phyloP scores from a whole-genome alignment of 2,113 vertebrate species.

The Campylomormyrus numenius region DNA sequence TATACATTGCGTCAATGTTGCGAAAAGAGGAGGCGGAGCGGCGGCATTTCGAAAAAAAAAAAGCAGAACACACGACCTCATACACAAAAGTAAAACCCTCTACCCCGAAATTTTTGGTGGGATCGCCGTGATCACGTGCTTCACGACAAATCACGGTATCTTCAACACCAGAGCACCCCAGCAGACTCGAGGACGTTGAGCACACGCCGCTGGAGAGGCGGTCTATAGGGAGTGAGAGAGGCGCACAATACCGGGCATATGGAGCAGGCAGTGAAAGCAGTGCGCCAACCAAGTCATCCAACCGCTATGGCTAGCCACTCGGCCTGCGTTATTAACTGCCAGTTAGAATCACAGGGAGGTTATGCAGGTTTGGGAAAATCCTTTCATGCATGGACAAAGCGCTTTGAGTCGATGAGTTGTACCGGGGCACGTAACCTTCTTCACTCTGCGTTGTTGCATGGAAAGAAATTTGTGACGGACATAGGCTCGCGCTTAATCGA shows the following conservation, averaged over 20 bases:
- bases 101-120: slow-evolving; percentile 38
- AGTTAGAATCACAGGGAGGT: neutral
- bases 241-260: neutral
- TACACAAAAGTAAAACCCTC: slow-evolving; percentile 52
- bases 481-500: neutral
- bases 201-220: neutral
- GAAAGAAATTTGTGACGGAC: neutral
- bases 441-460: neutral
- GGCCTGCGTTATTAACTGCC: slow-evolving; percentile 5
- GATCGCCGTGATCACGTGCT: slow-evolving; percentile 58
- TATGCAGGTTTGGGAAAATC: neutral
- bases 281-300: slow-evolving; percentile 19
- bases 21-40: slow-evolving; percentile 75
- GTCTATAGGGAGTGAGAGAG: neutral
- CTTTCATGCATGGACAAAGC: neutral
- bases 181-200: slow-evolving; percentile 11
- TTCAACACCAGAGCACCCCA: slow-evolving; percentile 16
- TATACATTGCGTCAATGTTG: slow-evolving; percentile 83
- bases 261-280: slow-evolving; percentile 23
- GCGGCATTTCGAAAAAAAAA: slow-evolving; percentile 50
- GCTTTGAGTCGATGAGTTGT: neutral
- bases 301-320: slow-evolving; percentile 21
- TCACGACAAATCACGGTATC: slow-evolving; percentile 41
- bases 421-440: neutral
- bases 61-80: slow-evolving; percentile 51